Conservation (phyloP, 2,888 invertebrate genomes). For the Phorcus lineatus region DNA sequence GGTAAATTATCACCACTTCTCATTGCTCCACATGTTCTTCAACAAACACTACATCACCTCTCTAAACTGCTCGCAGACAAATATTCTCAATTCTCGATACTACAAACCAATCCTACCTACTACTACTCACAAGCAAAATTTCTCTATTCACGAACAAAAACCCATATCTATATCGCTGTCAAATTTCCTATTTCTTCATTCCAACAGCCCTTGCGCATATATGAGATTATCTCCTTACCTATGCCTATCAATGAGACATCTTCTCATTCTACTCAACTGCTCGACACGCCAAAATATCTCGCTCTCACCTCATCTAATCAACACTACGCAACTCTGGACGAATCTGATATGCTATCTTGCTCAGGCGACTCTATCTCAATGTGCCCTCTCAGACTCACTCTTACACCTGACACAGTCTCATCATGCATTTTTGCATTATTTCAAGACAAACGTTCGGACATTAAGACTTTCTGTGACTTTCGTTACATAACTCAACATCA, state of each 20-base stretch:
- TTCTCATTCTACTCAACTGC: background rate
- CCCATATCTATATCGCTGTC: no score
- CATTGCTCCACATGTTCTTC: no score
- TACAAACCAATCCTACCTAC: no score
- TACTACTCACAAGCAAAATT: no score
- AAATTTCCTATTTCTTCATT: background rate
- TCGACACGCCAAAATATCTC: background rate
- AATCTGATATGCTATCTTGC: background rate
- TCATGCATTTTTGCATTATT: background rate
- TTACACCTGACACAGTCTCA: background rate
- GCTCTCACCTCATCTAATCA: background rate
- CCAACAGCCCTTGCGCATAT: background rate
- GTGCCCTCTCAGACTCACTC: background rate
- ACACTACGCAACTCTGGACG: background rate
- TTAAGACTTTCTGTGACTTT: background rate
- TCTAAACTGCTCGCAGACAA: no score
- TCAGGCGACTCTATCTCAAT: background rate
- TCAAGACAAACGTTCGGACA: background rate
- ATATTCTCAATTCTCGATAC: no score
- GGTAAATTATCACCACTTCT: no score
- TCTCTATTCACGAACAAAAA: no score
- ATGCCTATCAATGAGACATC: background rate
- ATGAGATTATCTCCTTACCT: background rate
- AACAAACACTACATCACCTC: no score
- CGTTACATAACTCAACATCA: background rate